Evolutionary conservation across 2,113 vertebrate genomes (phyloP).

Genomic region (Oncorhynchus kisutch): DNA sequence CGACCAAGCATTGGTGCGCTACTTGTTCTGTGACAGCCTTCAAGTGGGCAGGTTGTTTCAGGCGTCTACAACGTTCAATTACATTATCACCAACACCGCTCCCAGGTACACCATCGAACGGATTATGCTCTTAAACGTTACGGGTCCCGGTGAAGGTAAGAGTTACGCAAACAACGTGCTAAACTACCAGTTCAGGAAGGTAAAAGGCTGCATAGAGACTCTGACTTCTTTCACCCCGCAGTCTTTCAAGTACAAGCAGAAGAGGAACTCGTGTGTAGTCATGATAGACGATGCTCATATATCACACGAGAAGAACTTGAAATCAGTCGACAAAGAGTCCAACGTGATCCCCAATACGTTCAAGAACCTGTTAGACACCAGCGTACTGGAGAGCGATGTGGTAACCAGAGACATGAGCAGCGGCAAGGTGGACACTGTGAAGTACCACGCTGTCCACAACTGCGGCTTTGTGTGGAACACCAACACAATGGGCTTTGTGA

Average conservation of each 20-base stretch:
- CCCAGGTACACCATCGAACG: not conserved
- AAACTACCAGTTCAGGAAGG: not conserved
- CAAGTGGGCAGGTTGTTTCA: not conserved
- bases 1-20: not conserved
- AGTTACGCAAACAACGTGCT: not conserved
- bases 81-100: slow-evolving; percentile 1
- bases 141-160: not conserved
- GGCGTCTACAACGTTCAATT: not conserved
- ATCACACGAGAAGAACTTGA: too few relatives aligned
- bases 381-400: too few relatives aligned
- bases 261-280: not conserved
- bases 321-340: too few relatives aligned
- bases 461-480: too few relatives aligned
- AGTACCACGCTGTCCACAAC: too few relatives aligned
- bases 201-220: not conserved
- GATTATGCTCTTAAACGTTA: not conserved
- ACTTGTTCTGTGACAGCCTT: not conserved
- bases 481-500: too few relatives aligned
- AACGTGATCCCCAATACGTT: too few relatives aligned
- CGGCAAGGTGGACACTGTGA: too few relatives aligned
- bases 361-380: too few relatives aligned
- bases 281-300: not conserved
- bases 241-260: slow-evolving; percentile 1
- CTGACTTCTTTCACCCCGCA: slow-evolving; percentile 5
- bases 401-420: not conserved